Evolutionary conservation across 2,888 invertebrate genomes (phyloP).

Genomic region (Nephrotoma guestfalica): DNA sequence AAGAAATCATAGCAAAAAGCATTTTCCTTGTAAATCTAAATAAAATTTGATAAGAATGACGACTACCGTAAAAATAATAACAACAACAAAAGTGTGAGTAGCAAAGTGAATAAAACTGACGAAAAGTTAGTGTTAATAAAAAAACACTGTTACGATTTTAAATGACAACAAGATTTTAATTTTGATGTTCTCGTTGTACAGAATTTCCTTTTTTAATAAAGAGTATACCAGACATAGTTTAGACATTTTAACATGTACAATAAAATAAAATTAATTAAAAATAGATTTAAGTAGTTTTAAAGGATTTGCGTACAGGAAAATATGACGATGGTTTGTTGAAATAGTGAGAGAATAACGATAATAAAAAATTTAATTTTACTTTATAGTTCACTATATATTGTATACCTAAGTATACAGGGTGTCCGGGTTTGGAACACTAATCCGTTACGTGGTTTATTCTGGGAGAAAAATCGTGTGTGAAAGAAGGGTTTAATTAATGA

Average conservation of each 20-base stretch:
- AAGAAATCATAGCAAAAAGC: background rate
- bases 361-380: no score
- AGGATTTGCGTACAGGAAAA: background rate
- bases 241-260: background rate
- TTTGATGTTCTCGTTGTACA: background rate
- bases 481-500: no score
- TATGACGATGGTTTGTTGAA: background rate
- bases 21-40: background rate
- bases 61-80: background rate
- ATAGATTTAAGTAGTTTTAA: background rate
- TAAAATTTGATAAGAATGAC: background rate
- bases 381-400: no score
- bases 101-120: background rate
- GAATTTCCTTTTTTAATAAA: background rate
- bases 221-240: background rate
- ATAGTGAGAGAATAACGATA: background rate
- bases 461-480: no score
- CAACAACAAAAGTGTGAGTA: background rate
- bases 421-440: no score
- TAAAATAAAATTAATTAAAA: background rate
- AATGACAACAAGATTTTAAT: background rate
- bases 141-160: background rate
- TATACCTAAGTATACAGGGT: no score
- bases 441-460: no score
- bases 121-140: background rate